Conservation (phyloP, 2,797 vertebrate species). For the Darevskia mixta region DNA sequence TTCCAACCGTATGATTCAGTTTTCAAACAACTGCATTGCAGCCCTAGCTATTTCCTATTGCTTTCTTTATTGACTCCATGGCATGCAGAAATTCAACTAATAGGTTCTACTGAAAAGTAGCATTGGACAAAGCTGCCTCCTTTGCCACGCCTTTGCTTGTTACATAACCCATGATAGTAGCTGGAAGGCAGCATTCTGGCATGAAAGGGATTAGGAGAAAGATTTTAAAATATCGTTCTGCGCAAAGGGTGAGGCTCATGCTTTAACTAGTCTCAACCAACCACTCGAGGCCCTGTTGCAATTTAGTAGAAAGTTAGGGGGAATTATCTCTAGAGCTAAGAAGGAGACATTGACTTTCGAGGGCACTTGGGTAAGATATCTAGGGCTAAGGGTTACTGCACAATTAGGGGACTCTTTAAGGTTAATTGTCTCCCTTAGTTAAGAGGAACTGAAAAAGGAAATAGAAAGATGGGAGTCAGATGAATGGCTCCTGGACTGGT, state of each 20-base stretch:
- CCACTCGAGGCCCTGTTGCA: neutral
- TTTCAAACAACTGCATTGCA: neutral
- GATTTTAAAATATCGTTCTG: neutral
- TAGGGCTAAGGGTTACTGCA: neutral
- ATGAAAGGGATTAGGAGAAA: neutral
- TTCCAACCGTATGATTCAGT: neutral
- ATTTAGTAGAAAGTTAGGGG: neutral
- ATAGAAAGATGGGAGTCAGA: neutral
- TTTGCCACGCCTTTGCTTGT: neutral
- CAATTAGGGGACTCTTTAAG: neutral
- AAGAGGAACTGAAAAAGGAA: neutral
- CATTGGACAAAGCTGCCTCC: neutral
- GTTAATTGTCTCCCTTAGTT: neutral
- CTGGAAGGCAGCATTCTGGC: neutral
- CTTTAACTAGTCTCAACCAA: neutral
- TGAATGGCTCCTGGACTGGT: neutral
- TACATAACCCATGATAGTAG: neutral
- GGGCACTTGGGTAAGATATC: neutral
- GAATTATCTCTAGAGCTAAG: neutral
- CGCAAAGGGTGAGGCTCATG: no score
- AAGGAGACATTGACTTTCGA: neutral
- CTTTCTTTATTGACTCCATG: neutral
- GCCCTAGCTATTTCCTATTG: neutral
- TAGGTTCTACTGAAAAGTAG: neutral
- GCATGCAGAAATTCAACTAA: neutral